phyloP scores from a whole-genome alignment of 2,113 vertebrate genomes.

The Cryptoleucopteryx plumbea region DNA sequence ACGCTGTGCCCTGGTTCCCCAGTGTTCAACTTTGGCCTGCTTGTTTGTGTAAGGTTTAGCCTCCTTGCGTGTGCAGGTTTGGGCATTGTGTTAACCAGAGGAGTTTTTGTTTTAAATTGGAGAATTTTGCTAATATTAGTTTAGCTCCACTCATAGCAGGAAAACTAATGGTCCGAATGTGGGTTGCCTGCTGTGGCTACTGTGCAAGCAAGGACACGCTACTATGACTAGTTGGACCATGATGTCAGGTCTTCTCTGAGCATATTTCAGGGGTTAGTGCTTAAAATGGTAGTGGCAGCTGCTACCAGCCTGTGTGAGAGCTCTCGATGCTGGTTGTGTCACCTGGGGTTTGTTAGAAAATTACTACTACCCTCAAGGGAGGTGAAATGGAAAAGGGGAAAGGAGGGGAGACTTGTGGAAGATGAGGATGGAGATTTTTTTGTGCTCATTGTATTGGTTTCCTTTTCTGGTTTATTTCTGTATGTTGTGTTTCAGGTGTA shows the following conservation, averaged over 20 bases:
- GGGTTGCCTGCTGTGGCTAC: background rate
- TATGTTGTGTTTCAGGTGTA: background rate
- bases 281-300: background rate
- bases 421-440: background rate
- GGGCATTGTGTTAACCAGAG: background rate
- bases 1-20: background rate
- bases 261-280: background rate
- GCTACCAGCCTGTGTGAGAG: background rate
- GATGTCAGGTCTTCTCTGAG: background rate
- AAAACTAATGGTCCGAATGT: rapidly evolving
- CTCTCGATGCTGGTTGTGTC: background rate
- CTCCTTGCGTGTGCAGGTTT: background rate
- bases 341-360: background rate
- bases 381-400: background rate
- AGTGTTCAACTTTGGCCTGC: background rate
- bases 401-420: background rate
- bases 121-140: background rate
- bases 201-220: background rate
- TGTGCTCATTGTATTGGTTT: background rate
- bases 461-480: background rate
- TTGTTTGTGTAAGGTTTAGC: rapidly evolving
- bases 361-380: background rate
- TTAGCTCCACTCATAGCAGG: background rate
- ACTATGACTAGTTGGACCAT: background rate
- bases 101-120: background rate